Percentiles rank a stretch among this genome's conserved stretches.
phyloP scores from a whole-genome alignment of 2,797 vertebrate genomes.

The Protonibea diacanthus region DNA sequence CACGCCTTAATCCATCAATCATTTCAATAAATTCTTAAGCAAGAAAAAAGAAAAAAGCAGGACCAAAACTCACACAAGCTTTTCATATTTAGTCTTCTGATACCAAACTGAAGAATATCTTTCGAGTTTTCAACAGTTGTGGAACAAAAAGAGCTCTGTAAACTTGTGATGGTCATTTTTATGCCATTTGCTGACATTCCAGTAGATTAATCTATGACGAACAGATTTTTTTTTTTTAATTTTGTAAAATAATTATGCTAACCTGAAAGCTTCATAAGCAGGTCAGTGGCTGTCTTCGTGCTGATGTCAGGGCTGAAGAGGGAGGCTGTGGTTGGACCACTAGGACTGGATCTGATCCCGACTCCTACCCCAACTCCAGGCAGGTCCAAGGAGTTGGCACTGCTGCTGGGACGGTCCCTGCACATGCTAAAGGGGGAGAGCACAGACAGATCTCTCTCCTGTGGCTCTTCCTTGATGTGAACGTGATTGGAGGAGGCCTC shows the following conservation, averaged over 20 bases:
- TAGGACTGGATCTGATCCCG: slow-evolving; percentile 80
- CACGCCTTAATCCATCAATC: background rate
- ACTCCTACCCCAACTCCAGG: slow-evolving; percentile 78
- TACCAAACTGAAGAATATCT: background rate
- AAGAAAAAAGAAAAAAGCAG: no score
- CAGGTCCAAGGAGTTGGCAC: slow-evolving; percentile 84
- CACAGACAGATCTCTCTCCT: slow-evolving; percentile 89
- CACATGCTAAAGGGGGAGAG: slow-evolving; percentile 90
- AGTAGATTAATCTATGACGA: no score
- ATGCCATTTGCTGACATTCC: background rate
- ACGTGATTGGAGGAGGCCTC: slow-evolving; percentile 89
- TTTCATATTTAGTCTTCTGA: background rate
- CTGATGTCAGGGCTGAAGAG: slow-evolving; percentile 98
- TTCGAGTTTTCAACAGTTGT: background rate
- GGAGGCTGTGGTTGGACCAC: slow-evolving; percentile 87
- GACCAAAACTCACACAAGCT: background rate
- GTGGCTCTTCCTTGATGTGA: slow-evolving; percentile 96
- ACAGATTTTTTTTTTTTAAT: background rate
- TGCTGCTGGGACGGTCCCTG: slow-evolving; percentile 89
- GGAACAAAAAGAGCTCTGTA: background rate
- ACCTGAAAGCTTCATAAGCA: slow-evolving; percentile 99
- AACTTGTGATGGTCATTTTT: background rate
- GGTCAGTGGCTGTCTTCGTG: slow-evolving; percentile 98
- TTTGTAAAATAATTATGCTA: slow-evolving; percentile 41
- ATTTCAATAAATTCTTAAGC: background rate